Base-by-base conservation (phyloP, 2,888 invertebrate genomes). In the Drosophila pseudotalamancana region DNA sequence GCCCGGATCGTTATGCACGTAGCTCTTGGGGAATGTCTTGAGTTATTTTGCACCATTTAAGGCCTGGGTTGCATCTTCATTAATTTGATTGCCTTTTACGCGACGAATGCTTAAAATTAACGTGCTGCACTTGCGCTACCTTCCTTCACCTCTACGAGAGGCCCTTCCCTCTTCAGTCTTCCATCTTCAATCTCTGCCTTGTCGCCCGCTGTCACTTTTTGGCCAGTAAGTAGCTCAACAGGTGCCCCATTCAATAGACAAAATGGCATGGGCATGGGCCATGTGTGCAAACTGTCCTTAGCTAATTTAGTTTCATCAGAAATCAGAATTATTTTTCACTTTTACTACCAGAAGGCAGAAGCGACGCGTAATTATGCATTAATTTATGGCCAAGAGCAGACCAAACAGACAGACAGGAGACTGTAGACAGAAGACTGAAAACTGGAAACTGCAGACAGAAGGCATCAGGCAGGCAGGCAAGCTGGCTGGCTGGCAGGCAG, bases 1-100 rank as follows among this genome's bases (percentile, higher is more conserved):
- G 43, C 32, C n/a, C n/a, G n/a, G n/a, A 71, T 74, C 69, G 66
- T 67, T 75, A 69, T 63, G 71, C 69, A 84, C 87, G 87, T 80
- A 76, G 54, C 45, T 32, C 63, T 21, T 57, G 62, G 68, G 49
- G 79, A 80, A 87, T 80, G 72, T 83, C 51, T 68, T 49, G 46
- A 64, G 77, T 65, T 70, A 77, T 68, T 84, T 80, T 57, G 61
- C 34, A 54, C 63, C 81, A 69, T 85, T 77, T 82, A 87, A 66
- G 81, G 81, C 49, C 42, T 55, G 51, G 45, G 50, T 73, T 69
- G 82, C 88, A 78, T 66, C 86, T 88, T 88, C 72, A 83, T 83
- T 87, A 71, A 85, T 78, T 71, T 66, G 65, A 72, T 81, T 69
- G 66, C 77, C 78, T 69, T 78, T 72, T 73, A 64, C 48, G 77